A percentile compares a stretch with the other conserved stretches of the same genome.
Conservation (phyloP, 2,113 vertebrate genomes). For the Engraulis encrasicolus region DNA sequence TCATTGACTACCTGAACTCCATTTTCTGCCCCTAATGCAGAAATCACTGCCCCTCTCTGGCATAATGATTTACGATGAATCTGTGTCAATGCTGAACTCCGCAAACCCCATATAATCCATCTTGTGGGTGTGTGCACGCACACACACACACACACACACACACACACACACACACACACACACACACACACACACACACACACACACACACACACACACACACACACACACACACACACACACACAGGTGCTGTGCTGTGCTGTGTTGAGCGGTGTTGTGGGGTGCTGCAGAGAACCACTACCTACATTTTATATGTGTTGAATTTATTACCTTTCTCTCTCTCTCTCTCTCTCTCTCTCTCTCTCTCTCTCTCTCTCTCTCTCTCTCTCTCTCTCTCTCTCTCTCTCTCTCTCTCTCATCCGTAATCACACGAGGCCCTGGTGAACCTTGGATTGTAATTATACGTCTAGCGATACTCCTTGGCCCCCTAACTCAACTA, state of each 20-base stretch:
- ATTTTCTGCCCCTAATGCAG: constrained; percentile 84
- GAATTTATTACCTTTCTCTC: constrained; percentile 81
- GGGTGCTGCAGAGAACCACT: constrained; percentile 61
- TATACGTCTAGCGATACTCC: constrained; percentile 75
- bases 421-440: constrained; percentile 80
- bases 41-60: constrained; percentile 81
- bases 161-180: too few species aligned
- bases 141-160: too few species aligned
- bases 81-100: constrained; percentile 83
- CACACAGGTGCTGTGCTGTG: too few species aligned
- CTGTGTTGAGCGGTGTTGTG: too few species aligned
- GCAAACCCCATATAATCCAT: constrained; percentile 82
- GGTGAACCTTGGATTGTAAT: constrained; percentile 75
- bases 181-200: too few species aligned
- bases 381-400: constrained; percentile 73
- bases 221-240: too few species aligned
- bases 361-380: constrained; percentile 75
- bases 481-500: constrained; percentile 40
- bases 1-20: constrained; percentile 84
- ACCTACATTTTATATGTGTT: constrained; percentile 73
- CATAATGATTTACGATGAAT: constrained; percentile 87
- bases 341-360: constrained; percentile 74
- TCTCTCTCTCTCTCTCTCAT: constrained; percentile 77
- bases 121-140: constrained; percentile 79
- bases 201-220: too few species aligned